These are phyloP conservation scores for Egretta garzetta DNA, from an alignment of 2,113 vertebrate genomes.

Conservation along the genomic window DNA sequence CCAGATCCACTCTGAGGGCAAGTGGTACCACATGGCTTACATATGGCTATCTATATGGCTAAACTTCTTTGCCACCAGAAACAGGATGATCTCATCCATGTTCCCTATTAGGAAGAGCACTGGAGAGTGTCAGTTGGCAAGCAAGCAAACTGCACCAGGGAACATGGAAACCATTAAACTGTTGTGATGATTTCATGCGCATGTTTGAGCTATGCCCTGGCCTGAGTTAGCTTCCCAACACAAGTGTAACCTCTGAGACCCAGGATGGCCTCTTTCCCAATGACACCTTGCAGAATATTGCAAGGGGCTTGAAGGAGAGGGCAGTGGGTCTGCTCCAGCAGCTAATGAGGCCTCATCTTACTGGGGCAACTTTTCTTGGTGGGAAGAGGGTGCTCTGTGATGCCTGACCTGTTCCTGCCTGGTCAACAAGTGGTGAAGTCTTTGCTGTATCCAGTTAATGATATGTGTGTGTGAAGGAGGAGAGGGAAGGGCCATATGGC, in stretches of 20 bases:
- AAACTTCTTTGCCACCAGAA: background rate
- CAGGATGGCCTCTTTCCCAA: background rate
- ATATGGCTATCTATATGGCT: background rate
- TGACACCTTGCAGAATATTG: background rate
- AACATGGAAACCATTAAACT: background rate
- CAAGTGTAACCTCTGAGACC: background rate
- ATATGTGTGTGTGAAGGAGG: background rate
- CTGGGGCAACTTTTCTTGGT: background rate
- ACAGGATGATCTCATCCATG: background rate
- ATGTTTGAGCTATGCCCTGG: background rate
- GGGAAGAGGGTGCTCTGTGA: background rate
- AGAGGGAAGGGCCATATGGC: background rate
- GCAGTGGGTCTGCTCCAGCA: background rate
- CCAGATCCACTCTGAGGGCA: background rate
- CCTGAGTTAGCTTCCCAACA: background rate
- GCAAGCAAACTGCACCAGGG: background rate
- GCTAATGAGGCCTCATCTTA: background rate
- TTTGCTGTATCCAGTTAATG: background rate
- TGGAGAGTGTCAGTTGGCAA: background rate
- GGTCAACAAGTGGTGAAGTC: background rate
- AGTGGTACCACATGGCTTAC: background rate
- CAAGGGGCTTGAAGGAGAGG: background rate
- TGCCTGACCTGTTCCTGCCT: background rate
- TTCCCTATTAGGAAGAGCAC: background rate
- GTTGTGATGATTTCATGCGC: background rate